Conservation (phyloP, 2,888 invertebrate genomes). For the Mesodorylaimus sp. region DNA sequence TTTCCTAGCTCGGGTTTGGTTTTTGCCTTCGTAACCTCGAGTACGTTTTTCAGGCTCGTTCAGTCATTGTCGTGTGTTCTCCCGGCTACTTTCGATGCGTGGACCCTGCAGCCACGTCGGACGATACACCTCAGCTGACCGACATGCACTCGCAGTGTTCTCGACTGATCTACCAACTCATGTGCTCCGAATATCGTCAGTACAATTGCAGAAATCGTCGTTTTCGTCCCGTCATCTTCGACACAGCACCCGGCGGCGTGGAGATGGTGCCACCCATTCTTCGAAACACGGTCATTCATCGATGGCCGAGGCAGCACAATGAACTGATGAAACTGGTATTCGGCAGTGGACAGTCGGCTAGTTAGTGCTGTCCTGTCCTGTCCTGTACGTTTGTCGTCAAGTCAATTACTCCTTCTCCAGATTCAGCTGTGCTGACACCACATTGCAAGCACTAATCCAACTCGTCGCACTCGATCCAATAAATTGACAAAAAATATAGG, state of each 20-base stretch:
- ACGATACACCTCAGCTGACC: not conserved
- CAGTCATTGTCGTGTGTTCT: slow-evolving; percentile 4
- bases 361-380: too few relatives aligned
- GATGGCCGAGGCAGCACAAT: slow-evolving; percentile 6
- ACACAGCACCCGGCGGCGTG: not conserved
- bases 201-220: not conserved
- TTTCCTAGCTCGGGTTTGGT: too few relatives aligned
- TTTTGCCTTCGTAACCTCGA: not conserved
- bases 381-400: too few relatives aligned
- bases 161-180: not conserved
- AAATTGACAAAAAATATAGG: too few relatives aligned
- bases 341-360: too few relatives aligned
- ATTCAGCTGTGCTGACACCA: too few relatives aligned
- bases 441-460: too few relatives aligned
- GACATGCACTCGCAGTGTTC: not conserved
- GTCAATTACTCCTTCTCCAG: too few relatives aligned
- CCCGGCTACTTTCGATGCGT: slow-evolving; percentile 1
- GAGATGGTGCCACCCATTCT: slow-evolving; percentile 2
- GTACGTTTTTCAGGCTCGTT: not conserved
- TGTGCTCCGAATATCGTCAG: slow-evolving; percentile 5
- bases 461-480: too few relatives aligned
- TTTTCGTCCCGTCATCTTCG: slow-evolving; percentile 4
- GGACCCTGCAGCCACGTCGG: not conserved
- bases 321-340: not conserved
- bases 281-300: slow-evolving; percentile 4